These are phyloP conservation scores for Meriones unguiculatus DNA, from an alignment of 2,113 vertebrate species.

Conservation along the genomic window DNA sequence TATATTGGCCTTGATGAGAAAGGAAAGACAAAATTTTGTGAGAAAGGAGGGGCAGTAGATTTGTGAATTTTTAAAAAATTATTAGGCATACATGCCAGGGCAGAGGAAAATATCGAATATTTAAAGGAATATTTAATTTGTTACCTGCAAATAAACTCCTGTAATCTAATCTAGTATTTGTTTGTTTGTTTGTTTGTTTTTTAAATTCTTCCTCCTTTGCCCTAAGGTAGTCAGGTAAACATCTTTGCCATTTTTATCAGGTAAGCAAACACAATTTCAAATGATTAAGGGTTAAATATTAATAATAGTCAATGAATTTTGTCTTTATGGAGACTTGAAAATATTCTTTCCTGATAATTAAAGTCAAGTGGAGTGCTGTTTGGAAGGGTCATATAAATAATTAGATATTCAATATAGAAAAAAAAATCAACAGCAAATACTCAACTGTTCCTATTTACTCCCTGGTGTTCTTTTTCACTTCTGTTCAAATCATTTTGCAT, in stretches of 20 bases:
- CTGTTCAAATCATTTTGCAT: background rate
- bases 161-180: too few species aligned
- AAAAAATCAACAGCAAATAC: background rate
- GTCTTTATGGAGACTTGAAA: background rate
- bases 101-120: background rate
- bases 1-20: background rate
- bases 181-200: too few species aligned
- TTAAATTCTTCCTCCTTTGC: background rate
- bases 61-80: background rate
- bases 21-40: background rate
- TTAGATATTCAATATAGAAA: background rate
- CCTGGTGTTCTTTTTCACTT: background rate
- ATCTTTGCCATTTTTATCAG: background rate
- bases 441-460: background rate
- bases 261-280: slow-evolving; percentile 46
- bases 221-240: background rate
- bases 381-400: background rate
- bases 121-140: slow-evolving; percentile 41
- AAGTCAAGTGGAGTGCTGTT: background rate
- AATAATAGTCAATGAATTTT: slow-evolving; percentile 17
- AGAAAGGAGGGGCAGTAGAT: background rate
- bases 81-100: background rate
- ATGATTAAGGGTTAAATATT: slow-evolving; percentile 31
- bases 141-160: background rate
- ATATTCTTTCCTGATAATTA: slow-evolving; percentile 12